These are phyloP conservation scores for Hylia prasina DNA, from an alignment of 2,113 vertebrate species.

Conservation along the genomic window DNA sequence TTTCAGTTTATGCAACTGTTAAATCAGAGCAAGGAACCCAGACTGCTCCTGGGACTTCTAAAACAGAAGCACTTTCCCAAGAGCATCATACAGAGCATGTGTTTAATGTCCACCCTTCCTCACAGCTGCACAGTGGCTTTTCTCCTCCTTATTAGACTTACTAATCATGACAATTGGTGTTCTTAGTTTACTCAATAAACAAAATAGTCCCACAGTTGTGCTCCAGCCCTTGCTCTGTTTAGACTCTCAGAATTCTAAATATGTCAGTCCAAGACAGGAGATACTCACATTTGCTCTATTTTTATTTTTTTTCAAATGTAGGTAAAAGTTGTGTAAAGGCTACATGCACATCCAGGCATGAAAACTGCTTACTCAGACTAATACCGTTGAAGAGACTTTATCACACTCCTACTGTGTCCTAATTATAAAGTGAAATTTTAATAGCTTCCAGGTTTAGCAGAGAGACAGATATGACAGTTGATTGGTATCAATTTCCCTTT, in stretches of 20 bases:
- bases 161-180: background rate
- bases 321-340: background rate
- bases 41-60: background rate
- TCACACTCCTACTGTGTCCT: background rate
- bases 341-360: accelerated
- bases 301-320: background rate
- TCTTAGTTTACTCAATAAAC: background rate
- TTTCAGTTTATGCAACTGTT: background rate
- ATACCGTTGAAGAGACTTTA: background rate
- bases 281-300: background rate
- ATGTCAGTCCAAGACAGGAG: background rate
- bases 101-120: background rate
- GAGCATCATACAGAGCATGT: background rate
- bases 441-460: background rate
- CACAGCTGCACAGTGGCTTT: background rate
- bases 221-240: background rate
- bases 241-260: background rate
- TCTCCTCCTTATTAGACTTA: background rate
- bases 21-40: background rate
- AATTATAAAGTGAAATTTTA: background rate
- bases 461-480: background rate
- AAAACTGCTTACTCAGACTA: background rate
- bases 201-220: background rate
- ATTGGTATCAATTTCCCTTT: background rate
- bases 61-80: background rate